Evolutionary conservation across 2,113 vertebrate species (phyloP), one percentile per base, ranked within the genome.

Genomic region (Noctilio leporinus): DNA sequence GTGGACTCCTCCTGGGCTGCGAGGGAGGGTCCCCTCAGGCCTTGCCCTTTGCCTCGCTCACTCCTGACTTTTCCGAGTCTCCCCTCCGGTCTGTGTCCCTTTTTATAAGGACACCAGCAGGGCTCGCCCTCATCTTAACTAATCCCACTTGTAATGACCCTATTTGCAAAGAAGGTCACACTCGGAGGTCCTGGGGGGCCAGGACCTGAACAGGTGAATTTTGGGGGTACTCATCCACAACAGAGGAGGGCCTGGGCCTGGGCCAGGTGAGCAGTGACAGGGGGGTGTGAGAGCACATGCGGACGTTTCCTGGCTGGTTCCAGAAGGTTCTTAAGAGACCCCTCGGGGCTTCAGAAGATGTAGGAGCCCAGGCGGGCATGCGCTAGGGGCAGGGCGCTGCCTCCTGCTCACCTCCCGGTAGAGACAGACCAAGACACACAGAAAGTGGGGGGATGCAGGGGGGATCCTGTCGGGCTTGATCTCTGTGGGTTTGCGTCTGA

Each of bases 281-380:
- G 75, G n/a, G 49, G 12, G 28, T 10, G 28, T 24, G 16, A 62
- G 84, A 76, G 40, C 43, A 30, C 59, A 47, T 17, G 19, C 33
- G 22, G 49, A 22, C 19, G 35, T 38, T 81, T 88, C 49, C 10
- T 12, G 28, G 28, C 55, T 33, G 59, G 59, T 62, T 30, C 51
- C 88, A 30, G 78, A 95, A 95, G 73, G 38, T 86, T 96, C 96
- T 81, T 64, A 9, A 82, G 86, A 35, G 72, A 33, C 70, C 51
- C 35, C 17, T n/a, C 8, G n/a, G 7, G 57, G 85, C 43, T 75
- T 45, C 16, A 33, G 65, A 67, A 91, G 53, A 43, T 35, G 45
- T 70, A 43, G 14, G 35, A 20, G 67, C 6, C 57, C 28, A 3
- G 6, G 38, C 45, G 24, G 38, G 43, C 11, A 0, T 38, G 53